phyloP scores from a whole-genome alignment of 2,113 vertebrate species.

The Telmatochromis sp. region DNA sequence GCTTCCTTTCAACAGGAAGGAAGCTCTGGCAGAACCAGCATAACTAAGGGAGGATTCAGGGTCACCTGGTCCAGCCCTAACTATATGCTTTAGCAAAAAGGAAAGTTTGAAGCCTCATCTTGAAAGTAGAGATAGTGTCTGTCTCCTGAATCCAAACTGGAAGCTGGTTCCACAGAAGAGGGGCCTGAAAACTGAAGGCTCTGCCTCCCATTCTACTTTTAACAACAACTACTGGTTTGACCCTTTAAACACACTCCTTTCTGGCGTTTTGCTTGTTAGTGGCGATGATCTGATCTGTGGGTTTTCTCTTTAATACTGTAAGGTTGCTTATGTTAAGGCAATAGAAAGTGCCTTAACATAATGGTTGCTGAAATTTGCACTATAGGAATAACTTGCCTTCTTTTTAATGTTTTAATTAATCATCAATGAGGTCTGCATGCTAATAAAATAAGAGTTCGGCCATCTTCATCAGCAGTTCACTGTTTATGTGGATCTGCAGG shows the following conservation, averaged over 20 bases:
- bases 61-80: neutral
- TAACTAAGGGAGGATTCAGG: fast-evolving
- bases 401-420: neutral
- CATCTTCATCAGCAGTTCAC: constrained; percentile 2
- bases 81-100: neutral
- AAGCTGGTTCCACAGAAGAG: neutral
- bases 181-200: neutral
- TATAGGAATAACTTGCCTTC: neutral
- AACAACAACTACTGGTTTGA: neutral
- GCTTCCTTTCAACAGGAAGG: neutral
- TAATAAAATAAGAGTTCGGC: neutral
- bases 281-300: neutral
- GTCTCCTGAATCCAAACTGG: neutral
- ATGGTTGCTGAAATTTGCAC: neutral
- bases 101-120: neutral
- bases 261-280: neutral
- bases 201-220: neutral
- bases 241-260: neutral
- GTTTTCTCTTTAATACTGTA: neutral
- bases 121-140: neutral
- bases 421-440: neutral
- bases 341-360: neutral
- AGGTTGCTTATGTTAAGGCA: neutral
- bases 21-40: neutral
- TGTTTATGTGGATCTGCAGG: neutral